These are phyloP conservation scores for Spatulosminthurus flaviceps DNA, from an alignment of 2,888 invertebrate species.

Conservation along the genomic window DNA sequence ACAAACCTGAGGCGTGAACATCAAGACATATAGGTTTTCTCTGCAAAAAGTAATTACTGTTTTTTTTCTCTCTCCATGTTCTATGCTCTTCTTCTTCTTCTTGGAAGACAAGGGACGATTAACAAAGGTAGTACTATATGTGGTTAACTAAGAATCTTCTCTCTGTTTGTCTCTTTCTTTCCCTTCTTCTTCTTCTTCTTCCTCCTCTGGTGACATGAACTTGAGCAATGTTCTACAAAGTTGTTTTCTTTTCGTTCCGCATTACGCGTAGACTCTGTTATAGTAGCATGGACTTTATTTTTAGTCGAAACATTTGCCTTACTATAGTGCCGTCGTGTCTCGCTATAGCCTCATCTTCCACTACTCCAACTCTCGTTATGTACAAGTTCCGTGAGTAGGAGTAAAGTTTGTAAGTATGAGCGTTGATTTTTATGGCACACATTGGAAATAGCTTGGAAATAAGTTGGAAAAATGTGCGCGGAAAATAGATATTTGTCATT, in stretches of 20 bases:
- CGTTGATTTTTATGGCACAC: neutral
- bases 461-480: constrained; percentile 26
- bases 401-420: neutral
- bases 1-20: no score
- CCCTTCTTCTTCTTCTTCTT: no score
- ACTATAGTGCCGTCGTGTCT: neutral
- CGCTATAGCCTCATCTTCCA: neutral
- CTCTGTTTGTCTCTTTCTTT: neutral
- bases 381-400: neutral
- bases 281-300: neutral
- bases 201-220: neutral
- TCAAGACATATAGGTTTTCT: no score
- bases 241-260: constrained; percentile 6
- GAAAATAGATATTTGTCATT: constrained; percentile 35
- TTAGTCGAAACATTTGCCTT: constrained; percentile 13
- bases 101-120: constrained; percentile 29
- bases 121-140: neutral
- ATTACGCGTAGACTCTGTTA: neutral
- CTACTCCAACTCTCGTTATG: no score
- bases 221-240: neutral
- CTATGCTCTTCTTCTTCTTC: neutral
- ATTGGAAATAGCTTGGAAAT: constrained; percentile 20
- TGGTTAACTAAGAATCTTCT: neutral
- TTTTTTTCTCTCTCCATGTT: no score
- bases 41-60: no score